Conservation (phyloP, 1,140 invertebrate genomes). For the Vanessa tameamea region DNA sequence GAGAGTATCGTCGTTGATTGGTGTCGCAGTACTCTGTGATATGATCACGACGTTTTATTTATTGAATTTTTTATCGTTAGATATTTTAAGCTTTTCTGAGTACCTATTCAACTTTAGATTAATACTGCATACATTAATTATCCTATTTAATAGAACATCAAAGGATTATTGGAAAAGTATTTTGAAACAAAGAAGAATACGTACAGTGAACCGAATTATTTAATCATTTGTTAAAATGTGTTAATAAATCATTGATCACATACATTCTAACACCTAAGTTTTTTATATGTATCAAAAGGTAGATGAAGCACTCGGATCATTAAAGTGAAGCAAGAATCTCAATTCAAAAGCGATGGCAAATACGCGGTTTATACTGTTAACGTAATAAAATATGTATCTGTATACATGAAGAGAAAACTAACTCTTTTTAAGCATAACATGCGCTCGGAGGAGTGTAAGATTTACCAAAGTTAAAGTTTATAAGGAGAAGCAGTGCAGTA, state of each 20-base stretch:
- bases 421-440: too few relatives aligned
- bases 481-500: too few relatives aligned
- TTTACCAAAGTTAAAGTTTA: too few relatives aligned
- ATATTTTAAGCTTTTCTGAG: not conserved
- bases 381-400: too few relatives aligned
- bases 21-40: slow-evolving; percentile 29
- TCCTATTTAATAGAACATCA: slow-evolving; percentile 16
- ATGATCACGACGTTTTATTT: slow-evolving; percentile 13
- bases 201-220: not conserved
- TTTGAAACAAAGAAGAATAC: not conserved
- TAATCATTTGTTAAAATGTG: not conserved
- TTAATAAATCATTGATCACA: not conserved
- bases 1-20: slow-evolving; percentile 19
- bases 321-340: too few relatives aligned
- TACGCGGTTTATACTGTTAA: too few relatives aligned
- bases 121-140: slow-evolving; percentile 5
- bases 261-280: not conserved
- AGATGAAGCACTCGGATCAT: too few relatives aligned
- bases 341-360: too few relatives aligned
- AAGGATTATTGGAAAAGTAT: slow-evolving; percentile 14
- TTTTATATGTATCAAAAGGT: too few relatives aligned
- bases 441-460: too few relatives aligned
- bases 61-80: not conserved
- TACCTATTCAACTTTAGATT: slow-evolving; percentile 26
- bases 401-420: too few relatives aligned